Evolutionary conservation across 2,797 vertebrate species (phyloP), one percentile per base, ranked within the genome.

Genomic region (Selene dorsalis): DNA sequence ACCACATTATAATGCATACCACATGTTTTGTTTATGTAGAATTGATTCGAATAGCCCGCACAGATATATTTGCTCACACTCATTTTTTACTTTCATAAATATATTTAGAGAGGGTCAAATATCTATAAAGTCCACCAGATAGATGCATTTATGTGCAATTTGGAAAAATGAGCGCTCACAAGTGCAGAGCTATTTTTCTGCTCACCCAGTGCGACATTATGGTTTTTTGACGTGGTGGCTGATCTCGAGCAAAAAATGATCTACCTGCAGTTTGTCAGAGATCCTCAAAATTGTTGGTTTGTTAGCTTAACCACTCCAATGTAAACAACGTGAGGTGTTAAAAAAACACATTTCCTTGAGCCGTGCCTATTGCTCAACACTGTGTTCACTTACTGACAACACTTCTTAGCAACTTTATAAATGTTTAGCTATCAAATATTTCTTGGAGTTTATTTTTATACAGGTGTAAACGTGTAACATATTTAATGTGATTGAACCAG

Each of bases 361-460:
- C 16, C 16, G 30, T 16, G n/a, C n/a, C 60, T n/a, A 39, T 28
- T 10, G 3, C 41, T 55, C 55, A 43, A 18, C 1, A 6, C 1
- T 43, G n/a, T 47, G 22, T 45, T 53, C 24, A 39, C 26, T 59
- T 20, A 69, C 61, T 60, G 57, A 74, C 67, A 35, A 50, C n/a
- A 66, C 4, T 4, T 66, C 16, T 14, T 55, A 24, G 11, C 0
- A 39, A 6, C 47, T 78, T 69, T 60, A 38, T 48, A 72, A 50
- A 63, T 75, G 12, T 69, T 32, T 73, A 26, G 41, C 22, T 26
- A 4, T 20, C 9, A 9, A 41, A 30, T 62, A 20, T 57, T 13
- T 69, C 6, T 41, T 28, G 7, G 16, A 45, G 12, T 55, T 69
- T 30, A 22, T 81, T 80, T 83, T 84, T 88, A 45, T 77, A 79